Base-by-base conservation (phyloP, 2,113 vertebrate species). In the Oreotragus oreotragus region DNA sequence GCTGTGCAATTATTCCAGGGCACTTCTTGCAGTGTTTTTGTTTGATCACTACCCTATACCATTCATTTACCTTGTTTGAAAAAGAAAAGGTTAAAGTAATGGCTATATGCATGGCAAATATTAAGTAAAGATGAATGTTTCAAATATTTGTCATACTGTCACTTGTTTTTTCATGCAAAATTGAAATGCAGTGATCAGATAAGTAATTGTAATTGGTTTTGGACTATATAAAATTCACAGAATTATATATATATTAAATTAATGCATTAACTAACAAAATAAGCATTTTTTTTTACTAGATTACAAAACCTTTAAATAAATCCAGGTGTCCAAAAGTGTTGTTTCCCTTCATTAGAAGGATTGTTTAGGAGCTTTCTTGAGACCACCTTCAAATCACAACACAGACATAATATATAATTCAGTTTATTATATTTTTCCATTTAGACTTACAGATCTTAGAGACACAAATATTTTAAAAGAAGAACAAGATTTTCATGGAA, bases 401-500 rank as follows among this genome's bases (percentile, higher is more conserved):
- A 11, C 51, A 83, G 91, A 90, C 2, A 2, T 87, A 95, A 97
- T 97, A 94, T 92, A 97, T 96, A 97, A 97, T 97, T 92, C n/a
- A n/a, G 1, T 28, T 3, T 91, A 92, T 88, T 90, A 97, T 97
- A 97, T 98, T 97, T 98, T 97, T 96, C 92, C 85, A 90, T 98
- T 98, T 98, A 64, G 91, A 80, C 92, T 97, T 96, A 95, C 49
- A 96, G 77, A 66, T 96, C 95, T 64, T 96, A 73, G 73, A 96
- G 43, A 81, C n/a, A 49, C 0, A 84, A 93, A 91, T 96, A 83
- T 77, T 97, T 98, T 97, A 73, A 90, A 96, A 95, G 91, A 98
- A 64, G 96, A 96, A 91, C 80, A 96, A 97, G 39, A 97, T 64
- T 98, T 96, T 97, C 96, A 98, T 98, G 91, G 49, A 98, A 97